A percentile compares a stretch with the other conserved stretches of the same genome.
Evolutionary conservation across 2,797 vertebrate species (phyloP).

Genomic region (Pseudochaenichthys georgianus): DNA sequence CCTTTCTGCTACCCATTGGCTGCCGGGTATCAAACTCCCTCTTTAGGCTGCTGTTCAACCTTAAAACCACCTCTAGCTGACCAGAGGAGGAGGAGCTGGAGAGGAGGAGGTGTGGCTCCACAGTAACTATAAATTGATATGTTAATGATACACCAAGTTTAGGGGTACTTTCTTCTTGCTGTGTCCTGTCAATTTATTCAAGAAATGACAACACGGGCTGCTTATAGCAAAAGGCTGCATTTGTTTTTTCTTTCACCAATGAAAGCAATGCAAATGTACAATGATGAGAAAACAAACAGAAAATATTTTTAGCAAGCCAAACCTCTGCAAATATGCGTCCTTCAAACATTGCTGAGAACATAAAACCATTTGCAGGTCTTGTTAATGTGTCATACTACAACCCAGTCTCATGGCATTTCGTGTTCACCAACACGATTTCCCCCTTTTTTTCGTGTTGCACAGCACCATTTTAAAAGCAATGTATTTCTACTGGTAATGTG

Average conservation of each 20-base stretch:
- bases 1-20: slow-evolving; percentile 21
- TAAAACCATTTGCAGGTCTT: too few relatives aligned
- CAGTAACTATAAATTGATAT: not conserved
- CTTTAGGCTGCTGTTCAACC: slow-evolving; percentile 35
- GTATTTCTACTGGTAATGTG: too few relatives aligned
- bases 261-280: not conserved
- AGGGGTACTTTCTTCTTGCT: not conserved
- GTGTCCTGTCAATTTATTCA: not conserved
- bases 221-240: not conserved
- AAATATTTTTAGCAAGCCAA: not conserved
- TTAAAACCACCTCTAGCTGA: slow-evolving; percentile 46
- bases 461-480: too few relatives aligned
- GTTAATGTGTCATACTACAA: too few relatives aligned
- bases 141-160: not conserved
- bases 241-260: not conserved
- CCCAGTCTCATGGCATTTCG: too few relatives aligned
- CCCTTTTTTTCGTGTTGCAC: too few relatives aligned
- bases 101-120: slow-evolving; percentile 1
- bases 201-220: not conserved
- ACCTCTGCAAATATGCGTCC: too few relatives aligned
- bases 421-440: too few relatives aligned
- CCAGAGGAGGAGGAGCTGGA: slow-evolving; percentile 25
- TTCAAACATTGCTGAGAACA: too few relatives aligned
- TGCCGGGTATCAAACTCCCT: slow-evolving; percentile 32
- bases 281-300: not conserved